These are phyloP conservation scores for Bubo bubo DNA, from an alignment of 2,113 vertebrate genomes.

Conservation along the genomic window DNA sequence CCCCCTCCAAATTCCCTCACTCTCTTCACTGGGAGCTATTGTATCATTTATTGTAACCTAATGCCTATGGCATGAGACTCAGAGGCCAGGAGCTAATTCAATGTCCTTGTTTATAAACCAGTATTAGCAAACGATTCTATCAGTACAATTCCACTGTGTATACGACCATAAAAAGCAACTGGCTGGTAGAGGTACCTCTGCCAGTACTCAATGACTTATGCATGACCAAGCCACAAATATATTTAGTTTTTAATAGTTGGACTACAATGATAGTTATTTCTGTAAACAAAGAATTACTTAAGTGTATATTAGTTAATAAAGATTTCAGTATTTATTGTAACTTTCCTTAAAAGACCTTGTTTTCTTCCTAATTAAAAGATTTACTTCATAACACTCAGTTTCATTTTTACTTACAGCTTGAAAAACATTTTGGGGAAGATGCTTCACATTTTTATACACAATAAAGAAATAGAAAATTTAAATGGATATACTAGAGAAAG, in stretches of 20 bases:
- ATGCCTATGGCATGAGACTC: neutral
- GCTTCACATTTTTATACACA: neutral
- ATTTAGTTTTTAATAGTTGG: neutral
- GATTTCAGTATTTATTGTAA: neutral
- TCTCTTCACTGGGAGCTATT: neutral
- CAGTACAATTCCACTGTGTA: neutral
- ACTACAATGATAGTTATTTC: neutral
- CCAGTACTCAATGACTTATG: neutral
- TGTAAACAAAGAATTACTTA: neutral
- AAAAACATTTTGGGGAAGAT: neutral
- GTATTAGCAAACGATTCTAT: rapidly evolving
- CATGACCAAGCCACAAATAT: neutral
- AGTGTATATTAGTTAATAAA: neutral
- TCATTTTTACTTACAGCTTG: neutral
- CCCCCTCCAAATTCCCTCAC: neutral
- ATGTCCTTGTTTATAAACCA: neutral
- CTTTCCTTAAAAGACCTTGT: neutral
- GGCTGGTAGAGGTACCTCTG: neutral
- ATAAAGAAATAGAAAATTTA: neutral
- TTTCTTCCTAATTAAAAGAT: neutral
- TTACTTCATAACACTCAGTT: neutral
- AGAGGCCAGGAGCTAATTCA: neutral
- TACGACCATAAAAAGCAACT: neutral
- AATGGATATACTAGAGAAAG: neutral
- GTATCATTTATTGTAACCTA: neutral